Evolutionary conservation across 1,140 invertebrate genomes (phyloP).

Genomic region (Temnothorax curvispinosus): DNA sequence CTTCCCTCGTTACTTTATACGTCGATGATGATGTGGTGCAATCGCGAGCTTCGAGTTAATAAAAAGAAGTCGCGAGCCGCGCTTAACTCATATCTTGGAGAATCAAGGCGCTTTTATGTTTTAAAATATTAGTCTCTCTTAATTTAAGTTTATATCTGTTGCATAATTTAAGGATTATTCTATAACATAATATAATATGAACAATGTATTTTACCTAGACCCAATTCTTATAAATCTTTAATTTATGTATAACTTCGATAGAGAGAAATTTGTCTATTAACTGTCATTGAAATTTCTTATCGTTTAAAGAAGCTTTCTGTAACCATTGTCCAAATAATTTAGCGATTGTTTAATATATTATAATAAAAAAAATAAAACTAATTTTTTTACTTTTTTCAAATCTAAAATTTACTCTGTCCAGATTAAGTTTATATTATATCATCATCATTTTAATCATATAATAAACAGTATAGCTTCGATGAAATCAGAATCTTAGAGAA

Average conservation of each 20-base stretch:
- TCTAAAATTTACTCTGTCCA: no score
- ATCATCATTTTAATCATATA: background rate
- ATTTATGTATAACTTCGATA: background rate
- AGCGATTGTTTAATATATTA: background rate
- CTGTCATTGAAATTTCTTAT: background rate
- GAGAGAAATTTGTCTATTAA: background rate
- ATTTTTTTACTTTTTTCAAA: no score
- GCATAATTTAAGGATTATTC: background rate
- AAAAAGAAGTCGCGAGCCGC: background rate
- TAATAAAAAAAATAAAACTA: no score
- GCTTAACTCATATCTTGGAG: background rate
- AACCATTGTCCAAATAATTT: background rate
- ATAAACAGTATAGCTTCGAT: background rate
- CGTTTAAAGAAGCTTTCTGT: background rate
- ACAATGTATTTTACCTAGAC: background rate
- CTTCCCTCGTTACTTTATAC: conserved; percentile 51
- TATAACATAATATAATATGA: background rate
- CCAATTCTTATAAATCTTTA: background rate
- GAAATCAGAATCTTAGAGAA: background rate
- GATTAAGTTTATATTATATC: background rate
- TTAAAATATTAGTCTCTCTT: background rate
- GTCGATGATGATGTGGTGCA: background rate
- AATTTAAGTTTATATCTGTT: background rate
- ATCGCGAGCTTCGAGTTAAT: conserved; percentile 16
- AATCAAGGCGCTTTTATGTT: background rate